These are phyloP conservation scores for Tortrix viridana DNA, from an alignment of 2,888 invertebrate species.

Conservation along the genomic window DNA sequence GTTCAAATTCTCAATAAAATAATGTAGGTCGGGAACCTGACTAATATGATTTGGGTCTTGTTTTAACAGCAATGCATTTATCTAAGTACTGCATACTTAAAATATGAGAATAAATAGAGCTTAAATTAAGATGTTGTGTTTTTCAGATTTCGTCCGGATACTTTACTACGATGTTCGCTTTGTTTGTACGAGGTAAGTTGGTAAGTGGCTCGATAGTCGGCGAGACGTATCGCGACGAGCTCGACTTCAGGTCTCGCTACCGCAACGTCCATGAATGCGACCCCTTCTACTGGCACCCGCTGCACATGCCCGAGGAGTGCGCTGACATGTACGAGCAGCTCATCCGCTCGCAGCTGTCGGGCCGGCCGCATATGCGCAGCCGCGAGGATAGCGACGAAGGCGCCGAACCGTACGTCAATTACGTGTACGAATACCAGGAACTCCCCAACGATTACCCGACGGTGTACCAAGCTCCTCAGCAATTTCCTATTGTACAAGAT, in stretches of 20 bases:
- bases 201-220: slow-evolving; percentile 60
- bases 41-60: no score
- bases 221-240: slow-evolving; percentile 69
- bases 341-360: slow-evolving; percentile 51
- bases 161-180: not conserved
- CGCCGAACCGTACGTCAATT: not conserved
- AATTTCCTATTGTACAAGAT: not conserved
- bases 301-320: slow-evolving; percentile 70
- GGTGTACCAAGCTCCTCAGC: not conserved
- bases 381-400: no score
- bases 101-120: not conserved
- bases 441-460: not conserved
- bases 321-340: slow-evolving; percentile 60
- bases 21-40: no score
- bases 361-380: not conserved
- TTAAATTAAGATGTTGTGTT: not conserved
- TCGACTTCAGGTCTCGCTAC: slow-evolving; percentile 67
- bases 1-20: no score
- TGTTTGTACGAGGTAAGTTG: not conserved
- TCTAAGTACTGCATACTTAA: not conserved
- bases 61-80: no score
- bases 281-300: slow-evolving; percentile 71
- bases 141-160: slow-evolving; percentile 1
- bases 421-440: not conserved
- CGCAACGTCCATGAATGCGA: slow-evolving; percentile 66